These are phyloP conservation scores for Hirudo medicinalis DNA, from an alignment of 1,140 invertebrate genomes.

Conservation along the genomic window DNA sequence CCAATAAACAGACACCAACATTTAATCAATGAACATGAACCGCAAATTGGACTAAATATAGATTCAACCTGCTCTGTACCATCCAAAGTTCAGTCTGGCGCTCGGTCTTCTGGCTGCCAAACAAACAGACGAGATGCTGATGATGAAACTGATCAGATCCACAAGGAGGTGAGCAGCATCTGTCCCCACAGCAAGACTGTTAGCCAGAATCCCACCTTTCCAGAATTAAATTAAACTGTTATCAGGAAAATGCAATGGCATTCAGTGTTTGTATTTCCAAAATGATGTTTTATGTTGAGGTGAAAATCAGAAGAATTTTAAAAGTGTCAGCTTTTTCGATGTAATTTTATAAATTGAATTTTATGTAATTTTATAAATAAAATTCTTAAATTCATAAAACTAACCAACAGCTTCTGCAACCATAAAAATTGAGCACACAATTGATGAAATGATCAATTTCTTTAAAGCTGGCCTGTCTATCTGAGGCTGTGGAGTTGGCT, in stretches of 20 bases:
- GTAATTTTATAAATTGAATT: too few species aligned
- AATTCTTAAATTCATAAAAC: slow-evolving; percentile 15
- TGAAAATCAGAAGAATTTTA: neutral
- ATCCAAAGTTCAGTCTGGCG: slow-evolving; percentile 65
- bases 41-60: slow-evolving; percentile 52
- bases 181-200: slow-evolving; percentile 86
- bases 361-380: too few species aligned
- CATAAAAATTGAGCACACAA: slow-evolving; percentile 86
- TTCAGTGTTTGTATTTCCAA: neutral
- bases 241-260: slow-evolving; percentile 5
- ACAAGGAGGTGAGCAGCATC: slow-evolving; percentile 91
- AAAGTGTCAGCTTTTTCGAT: too few species aligned
- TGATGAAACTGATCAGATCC: slow-evolving; percentile 93
- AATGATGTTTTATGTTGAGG: neutral
- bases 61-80: slow-evolving; percentile 81
- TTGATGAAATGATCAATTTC: slow-evolving; percentile 72
- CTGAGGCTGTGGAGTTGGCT: slow-evolving; percentile 16
- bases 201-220: slow-evolving; percentile 72
- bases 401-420: slow-evolving; percentile 72
- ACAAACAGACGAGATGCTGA: slow-evolving; percentile 87
- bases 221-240: slow-evolving; percentile 22
- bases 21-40: too few species aligned
- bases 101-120: slow-evolving; percentile 73
- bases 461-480: slow-evolving; percentile 49
- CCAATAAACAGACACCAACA: too few species aligned